Base-by-base conservation (phyloP, 2,113 vertebrate species). In the Morone saxatilis region DNA sequence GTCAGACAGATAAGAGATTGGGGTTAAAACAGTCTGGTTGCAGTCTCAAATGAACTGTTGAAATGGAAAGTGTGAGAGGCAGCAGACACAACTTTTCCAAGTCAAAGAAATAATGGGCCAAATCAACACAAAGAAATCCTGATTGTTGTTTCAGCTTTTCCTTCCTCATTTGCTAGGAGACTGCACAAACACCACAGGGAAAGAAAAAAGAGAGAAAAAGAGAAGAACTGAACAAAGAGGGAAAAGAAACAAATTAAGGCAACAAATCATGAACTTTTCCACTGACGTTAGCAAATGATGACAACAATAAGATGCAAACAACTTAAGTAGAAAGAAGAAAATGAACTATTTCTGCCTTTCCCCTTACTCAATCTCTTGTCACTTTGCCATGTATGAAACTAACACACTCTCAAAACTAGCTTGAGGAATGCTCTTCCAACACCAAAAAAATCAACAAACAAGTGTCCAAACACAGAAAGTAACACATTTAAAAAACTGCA, bases 1-100 rank as follows among this genome's bases (percentile, higher is more conserved):
- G 62, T 47, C 68, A 76, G 78, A 84, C 54, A 92, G 90, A 94
- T 92, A 93, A 86, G 84, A 82, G 78, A 81, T 83, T 81, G 62
- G 66, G 77, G 68, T 85, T 71, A 50, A 77, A 86, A 68, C 12
- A 31, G 41, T 70, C 66, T 80, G 72, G 43, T 20, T 79, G 68
- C 50, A 50, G 11, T 84, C 62, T 59, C 36, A 69, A 73, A 76
- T 69, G 65, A 80, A 50, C 70, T 68, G 57, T 65, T 86, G 66
- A 14, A 56, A 81, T 76, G 84, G 89, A 91, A 86, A 81, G 53
- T 76, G 80, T 78, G 62, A 80, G 56, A 59, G 57, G 68, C 7
- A 70, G 38, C 41, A 77, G 67, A 80, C 69, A 81, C 72, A 79
- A 67, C 57, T 63, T 87, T 76, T 91, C 72, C 71, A 86, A 75